A percentile compares a stretch with the other conserved stretches of the same genome.
phyloP scores from a whole-genome alignment of 2,888 invertebrate genomes.

The Ariolimax columbianus region DNA sequence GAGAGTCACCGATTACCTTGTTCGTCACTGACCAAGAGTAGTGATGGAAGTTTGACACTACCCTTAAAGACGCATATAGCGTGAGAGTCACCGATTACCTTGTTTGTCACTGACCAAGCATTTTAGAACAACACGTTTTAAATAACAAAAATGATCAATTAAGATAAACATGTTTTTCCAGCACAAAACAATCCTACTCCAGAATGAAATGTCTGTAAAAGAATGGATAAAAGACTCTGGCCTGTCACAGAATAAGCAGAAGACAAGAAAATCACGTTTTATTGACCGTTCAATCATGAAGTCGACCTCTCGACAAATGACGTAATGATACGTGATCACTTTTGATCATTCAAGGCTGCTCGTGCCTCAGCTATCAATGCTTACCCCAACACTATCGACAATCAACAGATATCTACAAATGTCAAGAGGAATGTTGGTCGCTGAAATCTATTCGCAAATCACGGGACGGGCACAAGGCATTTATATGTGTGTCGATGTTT shows the following conservation, averaged over 20 bases:
- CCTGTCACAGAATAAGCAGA: not conserved
- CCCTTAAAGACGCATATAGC: too few species aligned
- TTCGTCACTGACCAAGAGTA: too few species aligned
- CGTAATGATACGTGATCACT: not conserved
- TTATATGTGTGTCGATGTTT: not conserved
- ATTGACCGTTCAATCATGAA: not conserved
- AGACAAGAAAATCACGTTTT: not conserved
- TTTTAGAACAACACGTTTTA: too few species aligned
- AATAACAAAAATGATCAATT: too few species aligned
- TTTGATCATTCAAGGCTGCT: not conserved
- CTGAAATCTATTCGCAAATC: slow-evolving; percentile 4
- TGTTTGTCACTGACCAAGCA: too few species aligned
- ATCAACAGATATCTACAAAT: not conserved
- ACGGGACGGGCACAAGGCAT: not conserved
- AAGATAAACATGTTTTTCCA: too few species aligned
- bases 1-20: too few species aligned
- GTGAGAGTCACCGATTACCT: too few species aligned
- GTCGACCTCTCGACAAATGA: not conserved
- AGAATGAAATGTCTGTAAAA: too few species aligned
- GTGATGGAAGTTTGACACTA: too few species aligned
- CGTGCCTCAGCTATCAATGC: not conserved
- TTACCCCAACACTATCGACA: not conserved
- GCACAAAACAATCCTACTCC: too few species aligned
- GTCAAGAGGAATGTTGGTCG: not conserved
- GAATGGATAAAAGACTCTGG: too few species aligned